A percentile compares a stretch with the other conserved stretches of the same genome.
phyloP scores from a whole-genome alignment of 2,888 invertebrate species.

The Ceramica pisi region DNA sequence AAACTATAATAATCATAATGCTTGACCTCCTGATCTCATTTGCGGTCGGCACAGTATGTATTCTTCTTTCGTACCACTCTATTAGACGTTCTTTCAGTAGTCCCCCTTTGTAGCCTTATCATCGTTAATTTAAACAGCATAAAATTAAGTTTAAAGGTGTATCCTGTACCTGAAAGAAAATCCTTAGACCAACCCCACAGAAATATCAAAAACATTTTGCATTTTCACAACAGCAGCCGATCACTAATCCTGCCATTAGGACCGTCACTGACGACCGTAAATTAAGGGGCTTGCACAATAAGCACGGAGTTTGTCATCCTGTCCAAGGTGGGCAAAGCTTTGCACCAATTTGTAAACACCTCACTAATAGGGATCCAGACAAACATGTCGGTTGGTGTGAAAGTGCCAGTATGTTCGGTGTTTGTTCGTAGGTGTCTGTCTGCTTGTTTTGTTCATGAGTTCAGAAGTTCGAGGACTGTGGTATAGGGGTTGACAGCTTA shows the following conservation, averaged over 20 bases:
- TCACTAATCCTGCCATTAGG: constrained; percentile 56
- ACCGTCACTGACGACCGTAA: constrained; percentile 54
- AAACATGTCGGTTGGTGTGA: constrained; percentile 35
- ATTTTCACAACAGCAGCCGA: constrained; percentile 21
- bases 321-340: constrained; percentile 43
- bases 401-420: constrained; percentile 16
- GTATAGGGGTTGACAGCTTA: constrained; percentile 14
- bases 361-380: constrained; percentile 45
- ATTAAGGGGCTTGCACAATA: constrained; percentile 58
- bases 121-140: background rate
- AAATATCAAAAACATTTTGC: constrained; percentile 11
- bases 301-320: constrained; percentile 64
- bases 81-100: background rate
- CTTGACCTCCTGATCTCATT: background rate
- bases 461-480: constrained; percentile 26
- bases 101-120: no score
- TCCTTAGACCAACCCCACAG: background rate
- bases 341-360: constrained; percentile 26
- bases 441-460: constrained; percentile 45
- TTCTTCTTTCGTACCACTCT: background rate
- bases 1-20: background rate
- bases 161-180: background rate
- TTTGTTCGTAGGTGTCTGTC: constrained; percentile 12
- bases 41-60: no score
- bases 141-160: background rate